These are phyloP conservation scores for Leucophora obtusa DNA, from an alignment of 2,888 invertebrate species.

Conservation along the genomic window DNA sequence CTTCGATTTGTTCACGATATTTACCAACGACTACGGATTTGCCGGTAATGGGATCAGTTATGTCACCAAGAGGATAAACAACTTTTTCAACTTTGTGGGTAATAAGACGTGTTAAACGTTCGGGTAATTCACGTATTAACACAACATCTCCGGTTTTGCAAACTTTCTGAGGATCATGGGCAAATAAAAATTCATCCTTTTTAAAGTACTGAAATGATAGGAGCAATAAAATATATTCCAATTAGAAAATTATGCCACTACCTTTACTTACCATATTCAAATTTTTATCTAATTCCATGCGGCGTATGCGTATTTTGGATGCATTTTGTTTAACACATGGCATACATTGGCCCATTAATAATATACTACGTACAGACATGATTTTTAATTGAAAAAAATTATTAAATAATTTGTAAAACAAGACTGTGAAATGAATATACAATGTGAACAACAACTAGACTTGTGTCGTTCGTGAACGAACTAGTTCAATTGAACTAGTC, in stretches of 20 bases:
- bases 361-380: constrained; percentile 79
- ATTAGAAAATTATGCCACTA: background rate
- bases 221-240: background rate
- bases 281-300: constrained; percentile 86
- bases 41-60: constrained; percentile 91
- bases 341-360: constrained; percentile 88
- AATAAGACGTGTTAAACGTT: constrained; percentile 86
- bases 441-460: constrained; percentile 43
- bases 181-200: constrained; percentile 85
- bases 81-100: constrained; percentile 89
- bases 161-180: constrained; percentile 86
- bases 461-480: no score
- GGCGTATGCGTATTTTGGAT: constrained; percentile 87
- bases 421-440: background rate
- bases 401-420: constrained; percentile 29
- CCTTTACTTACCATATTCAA: constrained; percentile 84
- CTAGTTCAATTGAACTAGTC: no score
- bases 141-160: constrained; percentile 92
- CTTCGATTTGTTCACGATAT: constrained; percentile 88
- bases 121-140: constrained; percentile 85
- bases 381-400: constrained; percentile 52
- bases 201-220: constrained; percentile 85
- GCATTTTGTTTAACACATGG: constrained; percentile 88
- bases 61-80: constrained; percentile 89
- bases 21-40: constrained; percentile 86